A percentile compares a stretch with the other conserved stretches of the same genome.
phyloP scores from a whole-genome alignment of 2,113 vertebrate species.

The Mustela lutreola region DNA sequence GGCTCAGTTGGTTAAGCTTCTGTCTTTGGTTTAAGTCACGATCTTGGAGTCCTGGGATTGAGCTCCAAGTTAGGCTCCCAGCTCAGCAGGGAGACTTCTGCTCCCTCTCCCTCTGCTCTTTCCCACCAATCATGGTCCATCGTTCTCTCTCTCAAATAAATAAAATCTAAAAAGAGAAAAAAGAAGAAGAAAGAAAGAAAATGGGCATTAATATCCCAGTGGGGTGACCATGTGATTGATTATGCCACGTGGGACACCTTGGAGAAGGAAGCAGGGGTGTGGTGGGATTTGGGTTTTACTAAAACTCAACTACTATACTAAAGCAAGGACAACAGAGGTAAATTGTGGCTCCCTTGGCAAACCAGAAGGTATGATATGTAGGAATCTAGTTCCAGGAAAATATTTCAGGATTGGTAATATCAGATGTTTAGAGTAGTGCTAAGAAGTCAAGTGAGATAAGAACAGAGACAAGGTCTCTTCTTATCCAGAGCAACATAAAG shows the following conservation, averaged over 20 bases:
- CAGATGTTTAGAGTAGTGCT: background rate
- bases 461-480: background rate
- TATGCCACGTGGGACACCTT: background rate
- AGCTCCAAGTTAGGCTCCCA: background rate
- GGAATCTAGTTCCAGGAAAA: slow-evolving; percentile 4
- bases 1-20: background rate
- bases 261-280: background rate
- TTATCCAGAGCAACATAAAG: background rate
- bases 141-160: background rate
- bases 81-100: background rate
- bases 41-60: background rate
- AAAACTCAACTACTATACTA: background rate
- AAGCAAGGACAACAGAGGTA: background rate
- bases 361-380: background rate
- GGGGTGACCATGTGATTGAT: background rate
- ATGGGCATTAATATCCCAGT: background rate
- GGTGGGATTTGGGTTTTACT: background rate
- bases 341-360: background rate
- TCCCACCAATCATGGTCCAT: background rate
- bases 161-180: background rate
- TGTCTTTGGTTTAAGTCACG: background rate
- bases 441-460: slow-evolving; percentile 37
- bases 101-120: background rate
- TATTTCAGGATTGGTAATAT: background rate
- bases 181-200: background rate